phyloP scores from a whole-genome alignment of 1,140 invertebrate genomes.

The Subanguina moxae region DNA sequence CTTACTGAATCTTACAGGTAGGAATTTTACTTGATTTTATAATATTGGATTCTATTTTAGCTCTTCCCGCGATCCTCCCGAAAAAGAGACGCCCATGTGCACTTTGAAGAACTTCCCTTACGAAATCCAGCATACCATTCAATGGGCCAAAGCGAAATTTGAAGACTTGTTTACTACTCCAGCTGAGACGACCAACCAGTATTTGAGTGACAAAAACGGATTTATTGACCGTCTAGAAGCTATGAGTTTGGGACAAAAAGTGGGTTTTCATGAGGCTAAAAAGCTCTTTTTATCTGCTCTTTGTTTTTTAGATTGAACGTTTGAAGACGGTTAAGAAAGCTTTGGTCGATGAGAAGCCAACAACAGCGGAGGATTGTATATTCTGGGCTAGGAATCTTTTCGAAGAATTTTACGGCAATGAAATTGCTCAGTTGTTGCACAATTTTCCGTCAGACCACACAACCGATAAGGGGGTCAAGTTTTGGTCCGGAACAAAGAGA shows the following conservation, averaged over 20 bases:
- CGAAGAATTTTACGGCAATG: conserved; percentile 87
- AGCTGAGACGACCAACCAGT: conserved; percentile 83
- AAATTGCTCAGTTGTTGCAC: conserved; percentile 89
- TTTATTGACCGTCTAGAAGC: conserved; percentile 49
- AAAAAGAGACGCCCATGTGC: conserved; percentile 96
- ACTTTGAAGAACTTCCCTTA: conserved; percentile 98
- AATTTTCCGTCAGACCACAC: conserved; percentile 83
- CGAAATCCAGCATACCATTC: conserved; percentile 94
- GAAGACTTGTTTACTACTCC: conserved; percentile 79
- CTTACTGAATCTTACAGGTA: conserved; percentile 55
- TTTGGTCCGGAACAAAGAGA: conserved; percentile 97
- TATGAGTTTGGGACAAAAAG: conserved; percentile 40
- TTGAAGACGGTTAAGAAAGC: conserved; percentile 82
- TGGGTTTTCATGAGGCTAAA: conserved; percentile 31
- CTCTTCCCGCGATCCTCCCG: conserved; percentile 94
- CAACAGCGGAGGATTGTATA: conserved; percentile 78
- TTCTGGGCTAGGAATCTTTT: conserved; percentile 83
- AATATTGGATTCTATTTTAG: conserved; percentile 7
- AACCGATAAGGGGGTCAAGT: conserved; percentile 77
- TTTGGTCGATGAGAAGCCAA: conserved; percentile 79
- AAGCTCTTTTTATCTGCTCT: no score
- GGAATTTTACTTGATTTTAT: no score
- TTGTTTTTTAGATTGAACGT: conserved; percentile 66
- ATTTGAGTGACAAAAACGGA: conserved; percentile 63
- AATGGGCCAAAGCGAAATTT: conserved; percentile 92